Evolutionary conservation across 53 echinoderm and acorn worm species (phyloP).

Genomic region (Crossaster papposus): DNA sequence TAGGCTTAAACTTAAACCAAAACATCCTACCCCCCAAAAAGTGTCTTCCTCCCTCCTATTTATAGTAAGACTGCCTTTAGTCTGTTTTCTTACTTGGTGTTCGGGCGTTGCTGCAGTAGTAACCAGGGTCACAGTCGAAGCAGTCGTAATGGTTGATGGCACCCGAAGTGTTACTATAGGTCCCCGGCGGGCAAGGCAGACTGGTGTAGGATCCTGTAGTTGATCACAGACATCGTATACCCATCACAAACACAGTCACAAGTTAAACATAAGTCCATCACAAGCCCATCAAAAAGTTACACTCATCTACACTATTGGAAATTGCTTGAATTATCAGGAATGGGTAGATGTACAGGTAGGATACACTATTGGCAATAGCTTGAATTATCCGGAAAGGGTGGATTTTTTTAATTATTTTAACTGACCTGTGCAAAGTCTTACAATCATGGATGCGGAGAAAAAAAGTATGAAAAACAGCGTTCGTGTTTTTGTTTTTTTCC

Average conservation of each 20-base stretch:
- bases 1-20: no score
- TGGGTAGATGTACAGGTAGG: no score
- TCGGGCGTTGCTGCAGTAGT: constrained; percentile 97
- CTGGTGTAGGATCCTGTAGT: constrained; percentile 83
- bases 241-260: background rate
- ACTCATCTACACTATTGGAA: no score
- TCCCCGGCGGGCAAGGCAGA: constrained; percentile 93
- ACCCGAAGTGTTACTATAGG: constrained; percentile 97
- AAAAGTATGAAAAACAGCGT: no score
- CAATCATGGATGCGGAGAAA: no score
- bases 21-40: no score
- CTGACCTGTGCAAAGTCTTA: no score
- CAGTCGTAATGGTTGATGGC: constrained; percentile 91
- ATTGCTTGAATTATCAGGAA: no score
- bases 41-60: background rate
- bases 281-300: background rate
- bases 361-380: no score
- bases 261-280: background rate
- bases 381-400: no score
- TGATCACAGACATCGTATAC: background rate
- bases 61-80: background rate
- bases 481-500: no score
- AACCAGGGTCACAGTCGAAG: constrained; percentile 92
- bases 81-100: constrained; percentile 80
- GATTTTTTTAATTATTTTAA: no score